phyloP scores from a whole-genome alignment of 2,888 invertebrate species.

The Sinohyriopsis cumingii region DNA sequence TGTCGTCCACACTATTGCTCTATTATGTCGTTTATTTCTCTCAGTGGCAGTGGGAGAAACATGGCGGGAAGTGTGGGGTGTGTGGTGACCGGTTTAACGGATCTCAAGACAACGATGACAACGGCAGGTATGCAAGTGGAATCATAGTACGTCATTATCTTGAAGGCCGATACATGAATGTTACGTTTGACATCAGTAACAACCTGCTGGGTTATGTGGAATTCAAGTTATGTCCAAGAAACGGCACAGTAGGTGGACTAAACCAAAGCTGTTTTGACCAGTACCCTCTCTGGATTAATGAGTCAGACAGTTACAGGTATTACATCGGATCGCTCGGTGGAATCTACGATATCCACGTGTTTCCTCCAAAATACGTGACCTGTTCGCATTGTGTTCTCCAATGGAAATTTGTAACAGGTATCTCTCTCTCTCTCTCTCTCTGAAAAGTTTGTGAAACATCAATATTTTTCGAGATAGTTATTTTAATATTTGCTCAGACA shows the following conservation, averaged over 20 bases:
- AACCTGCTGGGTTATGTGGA: constrained; percentile 71
- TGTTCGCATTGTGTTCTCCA: constrained; percentile 71
- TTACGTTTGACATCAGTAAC: constrained; percentile 63
- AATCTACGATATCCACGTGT: constrained; percentile 48
- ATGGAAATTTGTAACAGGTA: constrained; percentile 71
- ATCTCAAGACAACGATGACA: constrained; percentile 62
- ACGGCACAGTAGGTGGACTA: constrained; percentile 48
- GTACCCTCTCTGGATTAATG: constrained; percentile 58
- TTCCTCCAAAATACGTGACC: constrained; percentile 60
- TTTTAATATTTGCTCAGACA: background rate
- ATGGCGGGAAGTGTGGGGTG: constrained; percentile 85
- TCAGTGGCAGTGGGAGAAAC: constrained; percentile 60
- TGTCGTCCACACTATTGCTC: no score
- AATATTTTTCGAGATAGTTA: background rate
- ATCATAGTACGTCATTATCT: constrained; percentile 63
- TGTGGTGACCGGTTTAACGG: constrained; percentile 86
- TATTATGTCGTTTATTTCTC: constrained; percentile 5
- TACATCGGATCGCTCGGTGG: constrained; percentile 49
- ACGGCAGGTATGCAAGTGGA: constrained; percentile 65
- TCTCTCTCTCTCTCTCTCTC: background rate
- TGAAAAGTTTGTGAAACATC: background rate
- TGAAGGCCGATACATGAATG: constrained; percentile 64
- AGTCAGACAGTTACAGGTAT: constrained; percentile 50
- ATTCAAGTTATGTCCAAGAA: constrained; percentile 68
- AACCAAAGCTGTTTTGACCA: constrained; percentile 67